phyloP scores from a whole-genome alignment of 2,113 vertebrate genomes.

The Bubo bubo region DNA sequence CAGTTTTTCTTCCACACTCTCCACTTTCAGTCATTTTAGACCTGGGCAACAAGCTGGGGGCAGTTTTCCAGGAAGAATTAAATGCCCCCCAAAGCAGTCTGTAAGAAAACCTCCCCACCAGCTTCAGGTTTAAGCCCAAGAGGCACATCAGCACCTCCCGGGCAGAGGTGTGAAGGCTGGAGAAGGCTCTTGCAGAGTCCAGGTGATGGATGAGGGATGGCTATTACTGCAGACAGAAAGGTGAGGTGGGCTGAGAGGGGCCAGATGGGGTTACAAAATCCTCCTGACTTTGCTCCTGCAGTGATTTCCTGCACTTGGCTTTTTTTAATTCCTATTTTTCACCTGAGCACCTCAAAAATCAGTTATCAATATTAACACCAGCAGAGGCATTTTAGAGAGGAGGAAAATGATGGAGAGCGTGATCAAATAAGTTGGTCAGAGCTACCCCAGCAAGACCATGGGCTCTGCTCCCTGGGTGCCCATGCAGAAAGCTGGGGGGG shows the following conservation, averaged over 20 bases:
- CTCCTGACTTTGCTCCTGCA: not conserved
- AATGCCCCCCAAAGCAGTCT: too few species aligned
- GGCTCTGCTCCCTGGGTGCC: not conserved
- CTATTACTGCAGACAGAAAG: rapidly evolving
- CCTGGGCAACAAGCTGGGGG: not conserved
- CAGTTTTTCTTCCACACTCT: not conserved
- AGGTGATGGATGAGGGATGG: not conserved
- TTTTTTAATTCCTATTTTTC: not conserved
- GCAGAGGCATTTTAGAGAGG: not conserved
- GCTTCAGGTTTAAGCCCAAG: not conserved
- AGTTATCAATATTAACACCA: not conserved
- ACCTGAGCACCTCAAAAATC: not conserved
- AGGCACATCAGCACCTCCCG: rapidly evolving
- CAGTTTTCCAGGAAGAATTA: not conserved
- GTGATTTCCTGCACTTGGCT: not conserved
- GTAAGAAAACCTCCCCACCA: not conserved
- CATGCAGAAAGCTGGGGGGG: not conserved
- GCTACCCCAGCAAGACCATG: not conserved
- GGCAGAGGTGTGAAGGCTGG: not conserved
- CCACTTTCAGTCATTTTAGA: not conserved
- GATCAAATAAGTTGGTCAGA: not conserved
- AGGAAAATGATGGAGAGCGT: not conserved
- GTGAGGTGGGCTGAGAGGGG: not conserved
- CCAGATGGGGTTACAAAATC: not conserved
- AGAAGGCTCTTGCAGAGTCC: not conserved